Evolutionary conservation across 2,888 invertebrate genomes (phyloP).

Genomic region (Aelia acuminata): DNA sequence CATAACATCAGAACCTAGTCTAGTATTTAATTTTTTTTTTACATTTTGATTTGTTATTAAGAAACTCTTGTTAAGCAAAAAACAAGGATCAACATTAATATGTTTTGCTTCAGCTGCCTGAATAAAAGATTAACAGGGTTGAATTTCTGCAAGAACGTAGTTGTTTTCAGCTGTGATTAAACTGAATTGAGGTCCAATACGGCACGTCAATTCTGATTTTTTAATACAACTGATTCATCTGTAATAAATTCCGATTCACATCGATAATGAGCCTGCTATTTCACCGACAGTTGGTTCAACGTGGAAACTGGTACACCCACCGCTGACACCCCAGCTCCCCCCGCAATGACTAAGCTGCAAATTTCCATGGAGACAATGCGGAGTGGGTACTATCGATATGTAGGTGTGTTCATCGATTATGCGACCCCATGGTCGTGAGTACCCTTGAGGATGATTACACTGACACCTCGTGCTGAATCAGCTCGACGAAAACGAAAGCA

Average conservation of each 20-base stretch:
- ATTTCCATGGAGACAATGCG: conserved; percentile 36
- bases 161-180: no score
- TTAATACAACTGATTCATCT: background rate
- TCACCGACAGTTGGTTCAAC: background rate
- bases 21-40: no score
- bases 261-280: background rate
- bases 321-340: background rate
- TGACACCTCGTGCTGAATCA: conserved; percentile 17
- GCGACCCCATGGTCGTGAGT: conserved; percentile 6
- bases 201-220: background rate
- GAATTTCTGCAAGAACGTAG: no score
- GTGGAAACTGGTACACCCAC: background rate
- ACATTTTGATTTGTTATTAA: no score
- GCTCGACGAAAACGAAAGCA: background rate
- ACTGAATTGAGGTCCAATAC: no score
- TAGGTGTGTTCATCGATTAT: conserved; percentile 36
- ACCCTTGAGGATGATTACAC: background rate
- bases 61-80: no score
- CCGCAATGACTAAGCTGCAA: background rate
- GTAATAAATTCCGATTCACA: background rate
- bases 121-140: no score
- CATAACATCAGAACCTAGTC: no score
- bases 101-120: no score
- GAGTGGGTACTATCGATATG: conserved; percentile 14
- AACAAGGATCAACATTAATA: no score